Evolutionary conservation across 2,888 invertebrate species (phyloP), one percentile per base, ranked within the genome.

Genomic region (Cactoblastis cactorum): DNA sequence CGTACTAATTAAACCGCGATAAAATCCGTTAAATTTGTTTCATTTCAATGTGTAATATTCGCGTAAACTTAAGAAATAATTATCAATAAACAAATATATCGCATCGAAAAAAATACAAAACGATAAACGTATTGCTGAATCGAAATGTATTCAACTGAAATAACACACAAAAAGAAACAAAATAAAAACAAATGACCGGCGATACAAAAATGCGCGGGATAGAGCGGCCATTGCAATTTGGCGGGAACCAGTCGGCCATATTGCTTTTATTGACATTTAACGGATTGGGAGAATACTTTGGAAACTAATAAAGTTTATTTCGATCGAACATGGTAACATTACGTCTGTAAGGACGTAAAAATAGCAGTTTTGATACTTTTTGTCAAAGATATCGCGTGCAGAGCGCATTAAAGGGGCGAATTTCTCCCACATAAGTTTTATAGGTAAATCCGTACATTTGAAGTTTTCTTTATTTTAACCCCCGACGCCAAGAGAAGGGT

Each of bases 241-340:
- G 43, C 43, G 43, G 43, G 43, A 43, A 43, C 43, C 43, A 28
- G 15, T 28, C 28, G 28, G 28, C 43, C 43, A 43, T 43, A 43
- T 43, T 43, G 43, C 32, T 43, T 43, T 43, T 28, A 43, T 43
- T 43, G 43, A 43, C 43, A 17, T 43, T 17, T 43, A 43, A 17
- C 43, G 43, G 43, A 15, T n/a, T 14, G 43, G 17, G 43, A 17
- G 14, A 43, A 15, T 12, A 9, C 22, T 43, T 43, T 12, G 24
- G n/a, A 43, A 43, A 28, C 12, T 28, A 32, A 43, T 43, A 43
- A 43, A 43, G 43, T 32, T 43, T 28, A 43, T 43, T 28, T n/a
- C 5, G 28, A 43, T 43, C n/a, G 28, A 2, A 17, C 17, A 37
- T 37, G 37, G 37, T 12, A 15, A 14, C 9, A 37, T 37, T 37